Conservation (phyloP, 2,888 invertebrate genomes). For the Trilocha varians region DNA sequence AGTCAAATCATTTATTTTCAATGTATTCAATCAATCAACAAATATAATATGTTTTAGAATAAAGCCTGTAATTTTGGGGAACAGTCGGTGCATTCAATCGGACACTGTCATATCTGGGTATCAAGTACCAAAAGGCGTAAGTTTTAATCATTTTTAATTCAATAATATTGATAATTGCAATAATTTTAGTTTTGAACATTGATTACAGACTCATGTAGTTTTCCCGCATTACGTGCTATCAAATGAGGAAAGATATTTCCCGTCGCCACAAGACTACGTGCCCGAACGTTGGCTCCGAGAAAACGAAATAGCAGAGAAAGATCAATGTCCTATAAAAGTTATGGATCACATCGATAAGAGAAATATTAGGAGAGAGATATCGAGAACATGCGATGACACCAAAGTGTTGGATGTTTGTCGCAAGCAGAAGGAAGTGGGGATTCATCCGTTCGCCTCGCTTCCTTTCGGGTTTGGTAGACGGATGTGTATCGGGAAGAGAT, state of each 20-base stretch:
- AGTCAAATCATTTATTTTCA: no score
- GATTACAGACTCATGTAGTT: slow-evolving; percentile 86
- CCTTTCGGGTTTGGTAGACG: slow-evolving; percentile 85
- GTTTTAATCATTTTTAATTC: slow-evolving; percentile 16
- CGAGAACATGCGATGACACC: not conserved
- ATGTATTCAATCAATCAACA: no score
- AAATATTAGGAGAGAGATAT: not conserved
- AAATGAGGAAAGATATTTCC: slow-evolving; percentile 80
- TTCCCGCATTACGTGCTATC: slow-evolving; percentile 86
- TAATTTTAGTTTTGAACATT: not conserved
- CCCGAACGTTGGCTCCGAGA: slow-evolving; percentile 86
- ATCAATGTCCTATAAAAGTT: slow-evolving; percentile 13
- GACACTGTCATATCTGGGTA: slow-evolving; percentile 85
- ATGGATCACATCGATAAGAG: slow-evolving; percentile 1
- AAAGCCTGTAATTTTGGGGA: slow-evolving; percentile 87
- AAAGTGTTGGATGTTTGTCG: slow-evolving; percentile 28
- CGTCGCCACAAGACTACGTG: slow-evolving; percentile 78
- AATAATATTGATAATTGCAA: not conserved
- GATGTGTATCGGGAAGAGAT: slow-evolving; percentile 84
- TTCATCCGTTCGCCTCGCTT: slow-evolving; percentile 82
- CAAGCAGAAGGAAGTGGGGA: slow-evolving; percentile 70
- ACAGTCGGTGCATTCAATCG: slow-evolving; percentile 82
- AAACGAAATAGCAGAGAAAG: slow-evolving; percentile 21
- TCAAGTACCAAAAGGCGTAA: slow-evolving; percentile 86
- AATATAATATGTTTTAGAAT: slow-evolving; percentile 73